Base-by-base conservation (phyloP, 2,888 invertebrate species). In the Sipunculus nudus region DNA sequence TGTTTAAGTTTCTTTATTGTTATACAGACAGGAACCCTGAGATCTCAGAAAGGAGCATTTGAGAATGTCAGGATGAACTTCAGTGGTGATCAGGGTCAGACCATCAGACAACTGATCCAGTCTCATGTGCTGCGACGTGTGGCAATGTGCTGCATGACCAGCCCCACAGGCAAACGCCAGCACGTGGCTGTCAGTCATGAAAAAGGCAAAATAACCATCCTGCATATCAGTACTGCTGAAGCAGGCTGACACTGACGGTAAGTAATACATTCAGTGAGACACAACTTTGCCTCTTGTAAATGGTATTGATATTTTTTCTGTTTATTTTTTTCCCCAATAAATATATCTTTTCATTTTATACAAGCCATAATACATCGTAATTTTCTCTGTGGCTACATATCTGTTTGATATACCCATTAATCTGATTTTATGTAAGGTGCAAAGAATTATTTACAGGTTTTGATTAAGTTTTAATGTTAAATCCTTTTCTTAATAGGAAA, bases 31-130 rank as follows among this genome's bases (percentile, higher is more conserved):
- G 80, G 82, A 2, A 84, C 84, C 5, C 77, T 91, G 75, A 96
- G 96, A 13, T 96, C 96, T 0, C 96, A 97, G 85, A 96, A 97
- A 84, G 96, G 96, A 1, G 96, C 96, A 0, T 96, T 97, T 85
- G 97, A 98, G 85, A 97, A 96, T 83, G 96, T 97, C 0, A 88
- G 95, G 62, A 95, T 96, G 94, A 96, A 92, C 74, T 97, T 94
- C 84, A 92, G 94, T 0, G 97, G 97, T 0, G 97, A 97, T 83
- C 96, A 97, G 80, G 97, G 96, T 0, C 96, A 96, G 82, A 93
- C 93, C 0, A 97, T 97, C 71, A 88, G 96, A 5, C 96, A 96
- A 79, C 86, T 97, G 57, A 88, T 98, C 71, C 91, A 93, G 0
- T 91, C 94, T 0, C 96, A 96, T 81, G 91, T 96, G 83, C 89